phyloP scores from a whole-genome alignment of 2,797 vertebrate genomes.

The Mormyrus hasselquistii region DNA sequence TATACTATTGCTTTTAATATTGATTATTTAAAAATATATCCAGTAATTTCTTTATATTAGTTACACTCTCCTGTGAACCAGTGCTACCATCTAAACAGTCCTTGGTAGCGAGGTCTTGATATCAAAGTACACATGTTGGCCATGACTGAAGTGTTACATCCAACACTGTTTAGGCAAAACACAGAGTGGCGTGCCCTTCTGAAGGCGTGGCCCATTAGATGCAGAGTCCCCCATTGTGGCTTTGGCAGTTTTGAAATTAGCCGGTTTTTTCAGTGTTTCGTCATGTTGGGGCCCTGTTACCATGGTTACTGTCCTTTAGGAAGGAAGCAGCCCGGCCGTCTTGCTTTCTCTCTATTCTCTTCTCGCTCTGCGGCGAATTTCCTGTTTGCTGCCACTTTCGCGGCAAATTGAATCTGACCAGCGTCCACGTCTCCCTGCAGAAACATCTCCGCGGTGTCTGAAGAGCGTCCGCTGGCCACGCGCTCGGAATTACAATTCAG shows the following conservation, averaged over 20 bases:
- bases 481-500: background rate
- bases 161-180: background rate
- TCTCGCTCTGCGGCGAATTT: background rate
- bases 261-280: slow-evolving; percentile 1
- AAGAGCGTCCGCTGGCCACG: background rate
- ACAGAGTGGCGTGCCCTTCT: background rate
- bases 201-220: background rate
- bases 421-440: background rate
- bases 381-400: slow-evolving; percentile 2
- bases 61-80: background rate
- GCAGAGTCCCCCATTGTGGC: background rate
- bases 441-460: background rate
- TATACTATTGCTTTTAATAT: background rate
- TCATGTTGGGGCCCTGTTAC: background rate
- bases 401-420: background rate
- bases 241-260: slow-evolving; percentile 2
- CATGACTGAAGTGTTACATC: background rate
- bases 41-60: background rate
- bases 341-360: background rate
- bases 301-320: slow-evolving; percentile 7
- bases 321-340: background rate
- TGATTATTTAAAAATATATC: background rate
- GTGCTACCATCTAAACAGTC: background rate
- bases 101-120: background rate
- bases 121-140: background rate